A percentile compares a stretch with the other conserved stretches of the same genome.
Conservation (phyloP, 2,113 vertebrate genomes). For the Dissostichus mawsoni region DNA sequence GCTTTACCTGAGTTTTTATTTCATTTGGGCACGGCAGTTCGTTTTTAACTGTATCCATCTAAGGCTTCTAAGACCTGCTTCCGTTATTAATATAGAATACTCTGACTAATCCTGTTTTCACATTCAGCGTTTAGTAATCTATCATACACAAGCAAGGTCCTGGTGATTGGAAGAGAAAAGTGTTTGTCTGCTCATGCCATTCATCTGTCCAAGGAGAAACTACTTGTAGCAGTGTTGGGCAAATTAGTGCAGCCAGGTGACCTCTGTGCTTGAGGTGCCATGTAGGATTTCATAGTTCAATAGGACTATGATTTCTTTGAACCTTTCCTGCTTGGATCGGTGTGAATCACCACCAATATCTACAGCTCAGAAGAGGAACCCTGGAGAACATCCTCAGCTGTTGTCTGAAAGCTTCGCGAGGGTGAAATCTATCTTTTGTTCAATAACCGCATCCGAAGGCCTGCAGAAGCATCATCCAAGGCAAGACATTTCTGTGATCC, state of each 20-base stretch:
- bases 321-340: conserved; percentile 55
- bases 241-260: conserved; percentile 54
- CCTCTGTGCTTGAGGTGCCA: conserved; percentile 41
- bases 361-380: conserved; percentile 27
- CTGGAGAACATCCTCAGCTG: conserved; percentile 45
- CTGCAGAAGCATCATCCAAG: conserved; percentile 38
- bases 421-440: conserved; percentile 43
- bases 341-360: conserved; percentile 48
- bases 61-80: neutral
- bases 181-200: conserved; percentile 8
- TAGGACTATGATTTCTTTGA: conserved; percentile 51
- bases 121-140: neutral
- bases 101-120: conserved; percentile 14
- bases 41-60: neutral
- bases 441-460: conserved; percentile 48
- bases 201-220: conserved; percentile 28
- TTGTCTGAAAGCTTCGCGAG: conserved; percentile 33
- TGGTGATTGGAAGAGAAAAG: conserved; percentile 4
- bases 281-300: conserved; percentile 61
- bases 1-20: neutral
- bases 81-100: neutral
- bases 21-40: conserved; percentile 4
- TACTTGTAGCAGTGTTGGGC: conserved; percentile 10
- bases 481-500: conserved; percentile 40
- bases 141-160: neutral